Percentiles rank a stretch among this genome's conserved stretches.
phyloP scores from a whole-genome alignment of 2,113 vertebrate genomes.

The Smithornis capensis region DNA sequence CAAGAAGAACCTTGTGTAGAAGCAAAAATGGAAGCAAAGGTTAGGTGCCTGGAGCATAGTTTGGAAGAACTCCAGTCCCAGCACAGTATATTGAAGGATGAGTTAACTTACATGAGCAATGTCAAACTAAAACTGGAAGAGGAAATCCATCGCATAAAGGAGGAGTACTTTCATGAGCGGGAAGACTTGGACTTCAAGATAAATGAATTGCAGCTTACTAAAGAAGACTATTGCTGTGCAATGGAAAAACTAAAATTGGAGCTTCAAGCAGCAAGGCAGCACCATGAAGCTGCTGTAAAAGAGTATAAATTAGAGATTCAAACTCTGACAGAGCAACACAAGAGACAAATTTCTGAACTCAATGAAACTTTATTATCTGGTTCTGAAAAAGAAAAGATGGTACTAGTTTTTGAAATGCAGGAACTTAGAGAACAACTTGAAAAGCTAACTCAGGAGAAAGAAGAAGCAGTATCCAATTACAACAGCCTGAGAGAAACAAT shows the following conservation, averaged over 20 bases:
- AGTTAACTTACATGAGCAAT: conserved; percentile 89
- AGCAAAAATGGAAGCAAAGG: conserved; percentile 61
- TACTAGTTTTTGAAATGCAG: conserved; percentile 71
- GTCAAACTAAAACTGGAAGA: conserved; percentile 88
- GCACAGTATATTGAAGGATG: conserved; percentile 89
- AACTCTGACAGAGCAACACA: conserved; percentile 66
- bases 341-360: conserved; percentile 70
- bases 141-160: conserved; percentile 81
- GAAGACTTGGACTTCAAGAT: conserved; percentile 98
- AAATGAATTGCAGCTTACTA: conserved; percentile 88
- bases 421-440: conserved; percentile 79
- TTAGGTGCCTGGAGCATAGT: conserved; percentile 70
- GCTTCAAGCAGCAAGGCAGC: conserved; percentile 53
- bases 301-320: conserved; percentile 68
- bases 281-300: background rate
- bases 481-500: conserved; percentile 82
- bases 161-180: conserved; percentile 88
- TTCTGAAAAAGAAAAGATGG: conserved; percentile 74
- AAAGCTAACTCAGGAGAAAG: conserved; percentile 79
- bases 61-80: conserved; percentile 87
- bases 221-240: conserved; percentile 77
- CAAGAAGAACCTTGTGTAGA: conserved; percentile 29
- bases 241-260: conserved; percentile 76
- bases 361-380: conserved; percentile 63
- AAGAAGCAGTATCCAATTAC: conserved; percentile 80